Evolutionary conservation across 2,797 vertebrate species (phyloP).

Genomic region (Sciaenops ocellatus): DNA sequence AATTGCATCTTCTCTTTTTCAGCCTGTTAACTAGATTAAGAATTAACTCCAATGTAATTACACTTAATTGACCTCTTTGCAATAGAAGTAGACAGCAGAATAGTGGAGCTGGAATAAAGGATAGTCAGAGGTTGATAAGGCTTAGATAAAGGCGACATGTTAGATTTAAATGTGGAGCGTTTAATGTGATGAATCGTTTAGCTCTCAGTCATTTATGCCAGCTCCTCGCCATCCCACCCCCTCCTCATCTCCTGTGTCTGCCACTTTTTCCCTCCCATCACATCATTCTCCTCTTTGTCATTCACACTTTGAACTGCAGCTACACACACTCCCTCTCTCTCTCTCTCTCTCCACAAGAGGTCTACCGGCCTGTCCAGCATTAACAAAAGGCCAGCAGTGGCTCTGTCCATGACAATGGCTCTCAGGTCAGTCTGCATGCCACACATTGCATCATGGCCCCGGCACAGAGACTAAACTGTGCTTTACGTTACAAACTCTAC

Average conservation of each 20-base stretch:
- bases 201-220: conserved; percentile 21
- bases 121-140: background rate
- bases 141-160: conserved; percentile 4
- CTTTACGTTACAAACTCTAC: background rate
- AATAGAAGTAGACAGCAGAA: conserved; percentile 14
- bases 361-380: conserved; percentile 39
- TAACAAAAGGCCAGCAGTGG: conserved; percentile 66
- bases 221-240: conserved; percentile 6
- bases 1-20: background rate
- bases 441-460: conserved; percentile 33
- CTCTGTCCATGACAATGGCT: conserved; percentile 68
- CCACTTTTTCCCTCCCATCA: conserved; percentile 50
- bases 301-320: conserved; percentile 74
- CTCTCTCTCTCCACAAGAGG: conserved; percentile 45
- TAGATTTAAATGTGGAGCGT: conserved; percentile 14
- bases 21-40: conserved; percentile 5
- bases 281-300: conserved; percentile 73
- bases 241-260: conserved; percentile 39
- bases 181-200: conserved; percentile 41
- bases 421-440: conserved; percentile 54
- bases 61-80: conserved; percentile 28
- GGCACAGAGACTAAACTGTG: conserved; percentile 20
- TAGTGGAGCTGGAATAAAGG: conserved; percentile 1
- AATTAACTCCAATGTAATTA: conserved; percentile 19
- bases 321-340: conserved; percentile 27